phyloP scores from a whole-genome alignment of 2,797 vertebrate species.

The Sciurus carolinensis region DNA sequence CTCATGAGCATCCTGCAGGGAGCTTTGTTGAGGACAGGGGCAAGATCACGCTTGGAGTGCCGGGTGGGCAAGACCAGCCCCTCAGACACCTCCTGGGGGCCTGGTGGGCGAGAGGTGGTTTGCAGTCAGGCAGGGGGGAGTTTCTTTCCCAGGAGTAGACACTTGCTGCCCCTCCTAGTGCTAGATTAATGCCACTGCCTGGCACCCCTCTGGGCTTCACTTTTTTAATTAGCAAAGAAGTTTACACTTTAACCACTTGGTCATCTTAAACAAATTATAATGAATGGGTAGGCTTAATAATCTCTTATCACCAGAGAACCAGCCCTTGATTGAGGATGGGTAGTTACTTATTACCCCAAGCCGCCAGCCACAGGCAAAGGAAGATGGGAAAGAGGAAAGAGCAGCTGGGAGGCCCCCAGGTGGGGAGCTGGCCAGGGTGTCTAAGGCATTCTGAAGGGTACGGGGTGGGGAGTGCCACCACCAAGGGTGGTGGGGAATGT shows the following conservation, averaged over 20 bases:
- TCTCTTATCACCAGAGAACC: conserved; percentile 59
- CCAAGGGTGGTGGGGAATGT: neutral
- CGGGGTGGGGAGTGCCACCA: neutral
- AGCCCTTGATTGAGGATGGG: conserved; percentile 80
- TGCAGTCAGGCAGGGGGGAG: neutral
- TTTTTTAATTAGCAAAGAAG: conserved; percentile 66
- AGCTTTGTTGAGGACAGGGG: neutral
- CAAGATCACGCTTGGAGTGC: neutral
- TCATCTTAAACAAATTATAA: conserved; percentile 70
- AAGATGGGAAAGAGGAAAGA: neutral
- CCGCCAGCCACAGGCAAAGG: neutral
- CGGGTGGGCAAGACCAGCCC: neutral
- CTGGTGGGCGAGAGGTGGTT: neutral
- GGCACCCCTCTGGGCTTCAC: neutral
- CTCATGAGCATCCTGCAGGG: neutral
- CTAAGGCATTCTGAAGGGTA: neutral
- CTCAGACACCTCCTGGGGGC: neutral
- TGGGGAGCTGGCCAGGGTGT: neutral
- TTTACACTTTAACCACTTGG: conserved; percentile 72
- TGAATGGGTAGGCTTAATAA: conserved; percentile 62
- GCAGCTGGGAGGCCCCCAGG: neutral
- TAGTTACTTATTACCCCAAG: conserved; percentile 78
- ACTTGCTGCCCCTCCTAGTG: too few relatives aligned
- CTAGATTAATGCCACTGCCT: neutral
- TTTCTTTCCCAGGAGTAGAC: neutral